Base-by-base conservation (phyloP, 2,113 vertebrate genomes). In the Cyphomyrus discorhynchus region DNA sequence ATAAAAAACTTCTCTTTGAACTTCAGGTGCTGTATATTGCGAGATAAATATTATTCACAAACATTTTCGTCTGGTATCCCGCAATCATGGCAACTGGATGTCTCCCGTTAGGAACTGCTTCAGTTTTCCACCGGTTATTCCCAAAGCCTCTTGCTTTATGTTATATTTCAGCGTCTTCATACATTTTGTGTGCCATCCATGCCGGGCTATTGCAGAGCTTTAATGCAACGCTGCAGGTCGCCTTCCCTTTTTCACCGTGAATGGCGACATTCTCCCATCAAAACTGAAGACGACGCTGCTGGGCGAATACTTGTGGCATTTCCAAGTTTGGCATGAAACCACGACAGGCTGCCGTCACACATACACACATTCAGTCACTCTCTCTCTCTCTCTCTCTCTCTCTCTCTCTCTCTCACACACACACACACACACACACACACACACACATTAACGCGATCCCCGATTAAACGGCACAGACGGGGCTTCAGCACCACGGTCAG, bases 401-500 rank as follows among this genome's bases (percentile, higher is more conserved):
- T 39, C 39, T 39, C 39, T 39, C 39, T 35, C 35, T 35, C 35
- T 35, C 35, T 35, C 27, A 35, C 24, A 35, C 70, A 39, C 70
- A 77, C 70, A 19, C 31, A 39, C 70, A 77, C 39, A 39, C 39
- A 39, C 15, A 66, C 31, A 35, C n/a, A 35, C 74, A 42, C 74
- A 80, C 74, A 19, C 35, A 39, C 74, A 77, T 66, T 27, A 66
- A 66, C 62, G n/a, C 62, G n/a, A 66, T 66, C 62, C 62, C n/a
- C 62, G 3, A 3, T 11, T 11, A 66, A 66, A 66, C n/a, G 27
- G n/a, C n/a, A 70, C 62, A 31, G n/a, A 70, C 74, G 17, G 87
- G 27, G 88, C 27, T 92, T 92, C 91, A 94, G 93, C 87, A 94
- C 93, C 94, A 58, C 86, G 92, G 93, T 88, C 92, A 94, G 94